Conservation (phyloP, 2,113 vertebrate species). For the Otolemur garnettii region DNA sequence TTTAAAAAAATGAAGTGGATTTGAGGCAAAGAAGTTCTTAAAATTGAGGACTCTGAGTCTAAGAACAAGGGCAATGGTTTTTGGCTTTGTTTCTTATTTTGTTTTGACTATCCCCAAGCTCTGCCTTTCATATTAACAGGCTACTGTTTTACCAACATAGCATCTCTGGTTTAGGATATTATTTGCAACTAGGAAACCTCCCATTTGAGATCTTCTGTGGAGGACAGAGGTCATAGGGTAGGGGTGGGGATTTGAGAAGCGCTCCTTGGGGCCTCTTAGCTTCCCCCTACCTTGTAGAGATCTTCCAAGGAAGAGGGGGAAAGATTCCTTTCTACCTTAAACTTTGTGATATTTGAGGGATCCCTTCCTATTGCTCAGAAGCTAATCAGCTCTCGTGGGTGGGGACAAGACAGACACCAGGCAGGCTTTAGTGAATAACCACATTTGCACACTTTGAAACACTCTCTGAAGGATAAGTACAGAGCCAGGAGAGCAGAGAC, state of each 20-base stretch:
- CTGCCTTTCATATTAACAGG: not conserved
- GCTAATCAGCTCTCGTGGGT: not conserved
- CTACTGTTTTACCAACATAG: not conserved
- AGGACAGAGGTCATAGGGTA: not conserved
- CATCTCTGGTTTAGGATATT: not conserved
- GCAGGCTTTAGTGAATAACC: not conserved
- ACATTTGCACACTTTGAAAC: not conserved
- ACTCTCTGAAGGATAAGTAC: not conserved
- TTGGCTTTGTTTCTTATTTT: not conserved
- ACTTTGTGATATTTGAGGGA: not conserved
- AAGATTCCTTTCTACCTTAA: not conserved
- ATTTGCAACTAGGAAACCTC: not conserved
- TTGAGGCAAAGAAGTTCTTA: not conserved
- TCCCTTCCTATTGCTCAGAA: not conserved
- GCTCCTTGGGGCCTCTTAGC: not conserved
- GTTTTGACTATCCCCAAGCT: not conserved
- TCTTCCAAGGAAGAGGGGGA: not conserved
- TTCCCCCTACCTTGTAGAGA: not conserved
- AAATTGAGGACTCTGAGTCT: not conserved
- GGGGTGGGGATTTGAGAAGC: not conserved
- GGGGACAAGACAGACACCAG: not conserved
- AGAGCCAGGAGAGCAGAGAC: not conserved
- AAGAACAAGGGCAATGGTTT: not conserved
- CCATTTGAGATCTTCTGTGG: not conserved
- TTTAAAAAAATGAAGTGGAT: not conserved